Percentiles rank a stretch among this genome's conserved stretches.
phyloP scores from a whole-genome alignment of 2,113 vertebrate genomes.

The Gallinago paraguaiae region DNA sequence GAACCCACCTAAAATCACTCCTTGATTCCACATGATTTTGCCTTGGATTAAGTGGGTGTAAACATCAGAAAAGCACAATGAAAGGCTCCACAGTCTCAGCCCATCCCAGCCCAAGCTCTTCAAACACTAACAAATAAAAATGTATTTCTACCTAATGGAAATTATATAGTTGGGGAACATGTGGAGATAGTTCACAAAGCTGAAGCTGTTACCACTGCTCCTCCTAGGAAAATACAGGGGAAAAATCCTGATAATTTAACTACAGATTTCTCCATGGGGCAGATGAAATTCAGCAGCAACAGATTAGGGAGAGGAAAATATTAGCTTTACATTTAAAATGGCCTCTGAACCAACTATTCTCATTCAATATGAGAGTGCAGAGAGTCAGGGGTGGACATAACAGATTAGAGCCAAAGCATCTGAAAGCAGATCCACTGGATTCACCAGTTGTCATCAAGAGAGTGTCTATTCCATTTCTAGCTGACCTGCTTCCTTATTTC shows the following conservation, averaged over 20 bases:
- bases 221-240: background rate
- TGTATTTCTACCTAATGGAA: background rate
- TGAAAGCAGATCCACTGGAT: background rate
- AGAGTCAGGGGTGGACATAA: background rate
- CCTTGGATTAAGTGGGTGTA: background rate
- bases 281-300: background rate
- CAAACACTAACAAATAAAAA: background rate
- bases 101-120: background rate
- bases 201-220: background rate
- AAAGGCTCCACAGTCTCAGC: background rate
- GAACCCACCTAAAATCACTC: background rate
- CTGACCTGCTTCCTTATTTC: background rate
- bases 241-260: background rate
- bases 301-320: background rate
- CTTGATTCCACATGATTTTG: background rate
- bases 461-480: background rate
- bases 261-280: background rate
- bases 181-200: background rate
- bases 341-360: background rate
- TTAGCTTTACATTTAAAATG: background rate
- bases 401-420: background rate
- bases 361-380: background rate
- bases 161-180: background rate
- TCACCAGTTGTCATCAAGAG: background rate
- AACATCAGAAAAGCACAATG: background rate